Conservation (phyloP, 2,797 vertebrate genomes). For the Fistularia commersonii region DNA sequence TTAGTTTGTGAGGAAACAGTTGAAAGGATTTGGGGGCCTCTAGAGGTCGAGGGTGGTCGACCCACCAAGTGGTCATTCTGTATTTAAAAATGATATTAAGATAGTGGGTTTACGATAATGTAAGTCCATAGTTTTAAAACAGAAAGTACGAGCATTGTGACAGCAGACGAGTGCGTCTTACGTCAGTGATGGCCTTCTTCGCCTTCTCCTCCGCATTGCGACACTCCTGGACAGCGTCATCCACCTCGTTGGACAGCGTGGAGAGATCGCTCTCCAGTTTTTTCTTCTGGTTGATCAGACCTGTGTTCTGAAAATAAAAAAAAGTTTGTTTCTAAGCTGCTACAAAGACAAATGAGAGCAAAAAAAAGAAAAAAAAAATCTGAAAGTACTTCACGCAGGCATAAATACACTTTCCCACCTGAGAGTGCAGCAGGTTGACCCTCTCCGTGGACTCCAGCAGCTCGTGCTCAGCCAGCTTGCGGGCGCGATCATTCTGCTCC, state of each 20-base stretch:
- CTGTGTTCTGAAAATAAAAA: conserved; percentile 78
- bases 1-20: no score
- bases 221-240: conserved; percentile 87
- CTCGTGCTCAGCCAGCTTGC: conserved; percentile 89
- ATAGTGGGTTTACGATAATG: no score
- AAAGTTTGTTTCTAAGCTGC: no score
- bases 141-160: neutral
- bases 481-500: conserved; percentile 87
- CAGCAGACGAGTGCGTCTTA: conserved; percentile 37
- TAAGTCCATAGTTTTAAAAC: no score
- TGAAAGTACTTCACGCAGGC: neutral
- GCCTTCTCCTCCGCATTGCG: conserved; percentile 90
- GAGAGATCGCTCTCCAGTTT: conserved; percentile 86
- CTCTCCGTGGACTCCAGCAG: conserved; percentile 85
- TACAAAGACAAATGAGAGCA: no score
- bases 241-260: conserved; percentile 82
- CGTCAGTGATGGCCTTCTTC: conserved; percentile 91
- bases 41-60: no score
- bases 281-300: conserved; percentile 91
- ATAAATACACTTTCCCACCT: conserved; percentile 65
- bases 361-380: neutral
- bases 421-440: conserved; percentile 87
- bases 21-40: no score
- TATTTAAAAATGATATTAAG: no score
- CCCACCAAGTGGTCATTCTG: no score